These are phyloP conservation scores for Unio pictorum DNA, from an alignment of 2,888 invertebrate genomes.

Conservation along the genomic window DNA sequence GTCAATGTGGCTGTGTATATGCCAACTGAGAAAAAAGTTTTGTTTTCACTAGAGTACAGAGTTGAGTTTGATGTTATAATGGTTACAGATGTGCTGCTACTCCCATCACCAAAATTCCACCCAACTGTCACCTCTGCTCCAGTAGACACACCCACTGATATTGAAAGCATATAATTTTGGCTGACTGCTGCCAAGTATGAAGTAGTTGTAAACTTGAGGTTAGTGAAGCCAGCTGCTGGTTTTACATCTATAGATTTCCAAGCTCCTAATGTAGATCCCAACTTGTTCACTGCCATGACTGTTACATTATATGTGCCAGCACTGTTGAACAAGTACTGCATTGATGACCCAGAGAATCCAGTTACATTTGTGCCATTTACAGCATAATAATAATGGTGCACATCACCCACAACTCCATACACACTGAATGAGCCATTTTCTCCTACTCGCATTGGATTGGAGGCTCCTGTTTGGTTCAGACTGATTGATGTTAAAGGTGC, in stretches of 20 bases:
- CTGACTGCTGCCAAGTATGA: slow-evolving; percentile 20
- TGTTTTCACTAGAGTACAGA: slow-evolving; percentile 7
- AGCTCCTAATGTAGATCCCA: slow-evolving; percentile 5
- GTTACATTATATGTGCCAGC: slow-evolving; percentile 26
- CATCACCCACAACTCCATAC: no score
- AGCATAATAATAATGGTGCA: slow-evolving; percentile 12
- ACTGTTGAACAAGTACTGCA: slow-evolving; percentile 26
- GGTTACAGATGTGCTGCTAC: slow-evolving; percentile 11
- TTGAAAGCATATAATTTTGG: slow-evolving; percentile 9
- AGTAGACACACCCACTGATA: slow-evolving; percentile 15
- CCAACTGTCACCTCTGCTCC: slow-evolving; percentile 21
- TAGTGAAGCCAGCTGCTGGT: slow-evolving; percentile 12
- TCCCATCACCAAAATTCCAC: slow-evolving; percentile 18
- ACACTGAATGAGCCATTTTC: no score
- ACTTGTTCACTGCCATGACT: slow-evolving; percentile 17
- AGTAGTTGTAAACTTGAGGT: slow-evolving; percentile 11
- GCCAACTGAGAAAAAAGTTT: slow-evolving; percentile 11
- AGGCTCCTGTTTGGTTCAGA: no score
- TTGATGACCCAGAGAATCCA: background rate
- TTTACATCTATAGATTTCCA: slow-evolving; percentile 14
- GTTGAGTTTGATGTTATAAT: slow-evolving; percentile 9
- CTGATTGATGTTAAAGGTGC: no score
- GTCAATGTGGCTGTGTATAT: slow-evolving; percentile 12
- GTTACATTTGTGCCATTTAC: slow-evolving; percentile 11
- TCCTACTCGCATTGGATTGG: no score